phyloP scores from a whole-genome alignment of 2,888 invertebrate species.

The Microctonus hyperodae region DNA sequence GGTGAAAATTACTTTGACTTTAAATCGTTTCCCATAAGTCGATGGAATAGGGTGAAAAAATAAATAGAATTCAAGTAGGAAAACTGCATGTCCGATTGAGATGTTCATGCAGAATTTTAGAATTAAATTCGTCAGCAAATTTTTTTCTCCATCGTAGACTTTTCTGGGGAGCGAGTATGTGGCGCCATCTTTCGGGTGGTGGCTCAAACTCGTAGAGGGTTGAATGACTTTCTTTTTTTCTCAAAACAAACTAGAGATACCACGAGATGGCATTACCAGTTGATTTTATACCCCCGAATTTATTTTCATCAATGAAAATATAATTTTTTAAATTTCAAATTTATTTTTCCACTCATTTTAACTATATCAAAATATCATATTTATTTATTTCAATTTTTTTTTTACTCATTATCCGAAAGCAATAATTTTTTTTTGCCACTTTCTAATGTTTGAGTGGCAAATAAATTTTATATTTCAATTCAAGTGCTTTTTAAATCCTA shows the following conservation, averaged over 20 bases:
- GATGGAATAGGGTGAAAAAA: background rate
- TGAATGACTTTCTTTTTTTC: constrained; percentile 24
- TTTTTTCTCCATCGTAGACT: constrained; percentile 24
- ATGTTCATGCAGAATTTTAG: constrained; percentile 6
- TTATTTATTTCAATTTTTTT: too few relatives aligned
- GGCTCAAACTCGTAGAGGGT: constrained; percentile 40
- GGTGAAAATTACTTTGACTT: too few relatives aligned
- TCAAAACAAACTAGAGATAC: constrained; percentile 46
- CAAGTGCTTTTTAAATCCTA: too few relatives aligned
- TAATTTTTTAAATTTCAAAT: background rate
- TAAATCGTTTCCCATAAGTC: background rate
- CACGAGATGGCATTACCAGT: constrained; percentile 48
- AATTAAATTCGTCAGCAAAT: constrained; percentile 25
- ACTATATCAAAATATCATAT: background rate
- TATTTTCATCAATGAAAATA: background rate
- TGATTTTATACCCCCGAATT: constrained; percentile 25
- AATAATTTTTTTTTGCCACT: too few relatives aligned
- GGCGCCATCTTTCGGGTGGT: constrained; percentile 53
- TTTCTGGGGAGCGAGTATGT: constrained; percentile 36
- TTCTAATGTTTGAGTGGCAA: too few relatives aligned
- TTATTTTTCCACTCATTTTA: background rate
- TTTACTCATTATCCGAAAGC: too few relatives aligned
- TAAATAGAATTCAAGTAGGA: constrained; percentile 3
- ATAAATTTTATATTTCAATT: too few relatives aligned
- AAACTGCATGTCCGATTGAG: constrained; percentile 41